Conservation (phyloP, 2,797 vertebrate genomes). For the Smutsia temminckii region DNA sequence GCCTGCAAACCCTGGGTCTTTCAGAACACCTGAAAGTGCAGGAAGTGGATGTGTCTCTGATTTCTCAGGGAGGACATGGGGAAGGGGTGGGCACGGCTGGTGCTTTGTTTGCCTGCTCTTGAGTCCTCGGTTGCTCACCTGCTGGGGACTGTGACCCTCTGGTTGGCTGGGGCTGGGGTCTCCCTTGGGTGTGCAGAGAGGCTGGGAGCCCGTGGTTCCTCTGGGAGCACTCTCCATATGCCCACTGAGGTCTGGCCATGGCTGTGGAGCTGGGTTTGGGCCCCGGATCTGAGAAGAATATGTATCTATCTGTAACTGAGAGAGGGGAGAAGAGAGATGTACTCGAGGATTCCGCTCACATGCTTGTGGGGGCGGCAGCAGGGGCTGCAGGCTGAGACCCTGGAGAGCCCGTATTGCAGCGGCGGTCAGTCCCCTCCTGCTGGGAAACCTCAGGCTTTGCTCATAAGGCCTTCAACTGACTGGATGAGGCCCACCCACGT, state of each 20-base stretch:
- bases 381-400: neutral
- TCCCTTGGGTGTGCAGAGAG: neutral
- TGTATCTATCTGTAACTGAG: neutral
- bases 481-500: too few relatives aligned
- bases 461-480: neutral
- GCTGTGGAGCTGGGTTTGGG: accelerated
- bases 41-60: neutral
- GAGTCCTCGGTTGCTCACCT: neutral
- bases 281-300: neutral
- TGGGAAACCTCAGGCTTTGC: neutral
- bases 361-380: neutral
- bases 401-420: neutral
- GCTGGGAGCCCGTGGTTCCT: neutral
- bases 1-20: neutral
- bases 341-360: neutral
- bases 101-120: neutral
- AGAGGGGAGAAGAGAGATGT: neutral
- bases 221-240: neutral
- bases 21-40: neutral
- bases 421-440: neutral
- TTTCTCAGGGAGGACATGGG: neutral
- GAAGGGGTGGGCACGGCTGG: neutral
- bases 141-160: neutral
- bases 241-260: accelerated
- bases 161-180: neutral